phyloP scores from a whole-genome alignment of 1,140 invertebrate genomes.

The Drosophila biarmipes region DNA sequence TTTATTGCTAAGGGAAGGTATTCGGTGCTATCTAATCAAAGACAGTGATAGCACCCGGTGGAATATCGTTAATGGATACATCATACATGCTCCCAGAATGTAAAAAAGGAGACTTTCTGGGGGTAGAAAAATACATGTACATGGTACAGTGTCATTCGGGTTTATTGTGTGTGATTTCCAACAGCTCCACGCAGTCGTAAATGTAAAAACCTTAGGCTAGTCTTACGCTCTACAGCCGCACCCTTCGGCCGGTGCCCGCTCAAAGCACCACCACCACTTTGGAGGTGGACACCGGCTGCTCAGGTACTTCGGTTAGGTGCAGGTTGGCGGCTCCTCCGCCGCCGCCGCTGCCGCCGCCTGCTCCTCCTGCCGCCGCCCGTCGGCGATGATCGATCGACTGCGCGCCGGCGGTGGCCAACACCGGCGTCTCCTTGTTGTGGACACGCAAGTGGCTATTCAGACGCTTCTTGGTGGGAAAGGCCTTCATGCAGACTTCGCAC shows the following conservation, averaged over 20 bases:
- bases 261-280: slow-evolving; percentile 71
- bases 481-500: slow-evolving; percentile 68
- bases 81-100: background rate
- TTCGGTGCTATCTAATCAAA: slow-evolving; percentile 8
- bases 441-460: slow-evolving; percentile 68
- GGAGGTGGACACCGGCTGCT: slow-evolving; percentile 62
- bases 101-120: background rate
- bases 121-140: slow-evolving; percentile 25
- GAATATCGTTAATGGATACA: too few species aligned
- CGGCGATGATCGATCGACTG: background rate
- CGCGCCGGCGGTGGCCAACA: slow-evolving; percentile 8
- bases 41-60: background rate
- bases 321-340: background rate
- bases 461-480: slow-evolving; percentile 75
- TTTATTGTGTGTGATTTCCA: slow-evolving; percentile 8
- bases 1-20: background rate
- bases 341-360: background rate
- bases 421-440: slow-evolving; percentile 62
- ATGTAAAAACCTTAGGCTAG: slow-evolving; percentile 13
- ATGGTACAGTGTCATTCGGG: slow-evolving; percentile 18
- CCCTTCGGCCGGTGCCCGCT: background rate
- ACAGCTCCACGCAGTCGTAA: background rate
- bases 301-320: slow-evolving; percentile 48
- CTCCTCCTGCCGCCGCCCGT: background rate
- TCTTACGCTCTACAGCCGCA: slow-evolving; percentile 14